Evolutionary conservation across 1,140 invertebrate species (phyloP), one percentile per base, ranked within the genome.

Genomic region (Calliphora vicina): DNA sequence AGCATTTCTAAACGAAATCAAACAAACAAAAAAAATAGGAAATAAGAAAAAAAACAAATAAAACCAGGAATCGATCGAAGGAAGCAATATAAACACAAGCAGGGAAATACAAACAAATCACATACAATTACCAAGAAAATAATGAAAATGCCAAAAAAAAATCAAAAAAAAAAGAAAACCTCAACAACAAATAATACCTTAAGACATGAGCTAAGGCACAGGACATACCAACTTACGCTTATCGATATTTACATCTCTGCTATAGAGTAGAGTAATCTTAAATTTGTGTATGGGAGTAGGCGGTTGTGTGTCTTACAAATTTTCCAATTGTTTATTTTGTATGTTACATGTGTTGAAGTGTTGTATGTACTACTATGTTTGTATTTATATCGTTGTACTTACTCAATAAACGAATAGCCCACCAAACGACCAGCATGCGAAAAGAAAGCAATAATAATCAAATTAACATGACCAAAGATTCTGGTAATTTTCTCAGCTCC

Each of bases 391-490:
- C 23, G 20, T 1, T 17, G 8, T 67, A 93, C 93, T 94, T 90
- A 96, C 95, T 94, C 93, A 82, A 97, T 95, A 85, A 96, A 94
- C 1, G 96, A 97, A 91, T 97, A 97, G 61, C 95, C 95, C 82
- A 97, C 93, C 45, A 96, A 93, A 82, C 95, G 91, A 20, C 94
- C 93, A 67, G 95, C 94, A 89, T 97, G 96, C 82, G 94, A 94
- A 89, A 96, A 94, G 90, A 97, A 96, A 42, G 96, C 95, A 50
- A 95, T 92, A 57, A 96, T 94, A 90, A 97, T 94, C 84, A 97
- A 93, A 91, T 96, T 96, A 81, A 96, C 94, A 88, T 96, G 94
- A 0, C 96, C 96, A 86, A 96, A 92, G 89, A 94, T 94, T 82
- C 93, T 93, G n/a, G 96, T 95, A 85, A 97, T 95, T 86, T 92